phyloP scores from a whole-genome alignment of 2,113 vertebrate genomes.

The Microcebus murinus region DNA sequence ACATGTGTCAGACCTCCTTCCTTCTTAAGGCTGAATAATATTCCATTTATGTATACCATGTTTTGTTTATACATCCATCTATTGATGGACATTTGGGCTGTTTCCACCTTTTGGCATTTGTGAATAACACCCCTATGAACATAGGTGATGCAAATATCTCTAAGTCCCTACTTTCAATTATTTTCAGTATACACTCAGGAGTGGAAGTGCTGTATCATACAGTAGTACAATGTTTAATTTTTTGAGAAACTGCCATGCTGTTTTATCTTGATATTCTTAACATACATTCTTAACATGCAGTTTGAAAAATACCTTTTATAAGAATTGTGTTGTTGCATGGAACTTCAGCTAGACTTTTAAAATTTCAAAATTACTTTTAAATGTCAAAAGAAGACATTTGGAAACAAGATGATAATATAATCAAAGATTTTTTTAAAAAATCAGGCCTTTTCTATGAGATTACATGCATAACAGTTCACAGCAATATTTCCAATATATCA shows the following conservation, averaged over 20 bases:
- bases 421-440: neutral
- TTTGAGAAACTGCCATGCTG: neutral
- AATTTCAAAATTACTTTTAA: slow-evolving; percentile 28
- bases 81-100: neutral
- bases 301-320: slow-evolving; percentile 30
- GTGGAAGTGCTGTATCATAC: neutral
- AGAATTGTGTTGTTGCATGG: neutral
- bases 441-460: neutral
- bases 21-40: neutral
- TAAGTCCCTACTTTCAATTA: neutral
- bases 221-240: neutral
- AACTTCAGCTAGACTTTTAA: neutral
- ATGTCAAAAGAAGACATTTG: neutral
- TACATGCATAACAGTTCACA: neutral
- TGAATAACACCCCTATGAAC: neutral
- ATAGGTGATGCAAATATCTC: neutral
- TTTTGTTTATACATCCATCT: neutral
- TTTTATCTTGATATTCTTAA: neutral
- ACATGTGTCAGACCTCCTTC: neutral
- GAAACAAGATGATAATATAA: slow-evolving; percentile 42
- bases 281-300: neutral
- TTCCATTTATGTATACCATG: neutral
- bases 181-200: neutral
- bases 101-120: neutral
- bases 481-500: slow-evolving; percentile 25